A percentile compares a stretch with the other conserved stretches of the same genome.
These are phyloP conservation scores for Catharus fuscescens DNA, from an alignment of 2,113 vertebrate species.

Conservation along the genomic window DNA sequence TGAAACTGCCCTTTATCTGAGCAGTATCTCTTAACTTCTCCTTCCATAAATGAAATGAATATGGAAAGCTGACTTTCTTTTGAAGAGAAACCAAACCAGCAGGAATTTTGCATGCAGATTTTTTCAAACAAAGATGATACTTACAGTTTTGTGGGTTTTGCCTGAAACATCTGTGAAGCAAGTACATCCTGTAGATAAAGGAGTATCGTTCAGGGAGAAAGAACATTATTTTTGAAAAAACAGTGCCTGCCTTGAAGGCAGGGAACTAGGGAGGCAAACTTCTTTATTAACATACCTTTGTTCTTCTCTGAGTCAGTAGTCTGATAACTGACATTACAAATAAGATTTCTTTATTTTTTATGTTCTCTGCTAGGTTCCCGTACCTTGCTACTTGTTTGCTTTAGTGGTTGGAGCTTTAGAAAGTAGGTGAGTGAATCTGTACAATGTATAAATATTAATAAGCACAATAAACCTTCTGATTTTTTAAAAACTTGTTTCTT, in stretches of 20 bases:
- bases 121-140: background rate
- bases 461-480: background rate
- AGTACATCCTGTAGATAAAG: background rate
- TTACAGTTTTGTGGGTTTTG: background rate
- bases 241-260: background rate
- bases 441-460: background rate
- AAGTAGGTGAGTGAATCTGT: slow-evolving; percentile 83
- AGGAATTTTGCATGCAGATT: background rate
- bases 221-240: background rate
- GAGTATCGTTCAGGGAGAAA: background rate
- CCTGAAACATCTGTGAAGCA: background rate
- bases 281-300: background rate
- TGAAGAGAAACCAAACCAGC: background rate
- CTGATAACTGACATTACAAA: background rate
- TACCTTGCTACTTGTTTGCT: slow-evolving; percentile 95
- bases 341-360: background rate
- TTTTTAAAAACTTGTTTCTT: background rate
- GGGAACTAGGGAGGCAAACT: background rate
- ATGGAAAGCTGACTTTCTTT: background rate
- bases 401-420: slow-evolving; percentile 93
- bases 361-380: slow-evolving; percentile 80
- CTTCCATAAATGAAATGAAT: background rate
- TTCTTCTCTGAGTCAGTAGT: background rate
- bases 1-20: background rate
- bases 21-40: background rate